Evolutionary conservation across 2,113 vertebrate genomes (phyloP).

Genomic region (Propithecus coquereli): DNA sequence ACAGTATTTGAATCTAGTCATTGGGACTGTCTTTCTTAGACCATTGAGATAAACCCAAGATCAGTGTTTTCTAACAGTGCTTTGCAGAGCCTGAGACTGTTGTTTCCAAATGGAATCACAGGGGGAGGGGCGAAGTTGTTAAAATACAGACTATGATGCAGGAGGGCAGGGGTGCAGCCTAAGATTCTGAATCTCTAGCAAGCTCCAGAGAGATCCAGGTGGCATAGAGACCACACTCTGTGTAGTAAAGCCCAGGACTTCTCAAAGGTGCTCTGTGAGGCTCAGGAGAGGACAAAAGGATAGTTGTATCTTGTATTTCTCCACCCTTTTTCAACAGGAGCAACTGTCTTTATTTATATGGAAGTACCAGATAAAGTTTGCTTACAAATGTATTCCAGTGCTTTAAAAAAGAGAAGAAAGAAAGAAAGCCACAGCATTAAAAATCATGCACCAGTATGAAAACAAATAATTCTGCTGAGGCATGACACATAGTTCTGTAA

Average conservation of each 20-base stretch:
- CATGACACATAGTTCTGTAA: neutral
- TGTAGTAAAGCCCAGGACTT: neutral
- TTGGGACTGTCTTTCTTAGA: neutral
- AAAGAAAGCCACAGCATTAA: neutral
- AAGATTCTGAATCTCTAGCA: neutral
- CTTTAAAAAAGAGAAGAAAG: neutral
- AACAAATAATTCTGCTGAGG: neutral
- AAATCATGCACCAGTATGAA: neutral
- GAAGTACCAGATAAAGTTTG: neutral
- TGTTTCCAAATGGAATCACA: neutral
- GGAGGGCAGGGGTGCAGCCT: neutral
- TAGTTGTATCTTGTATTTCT: neutral
- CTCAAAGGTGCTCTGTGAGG: neutral
- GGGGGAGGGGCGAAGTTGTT: neutral
- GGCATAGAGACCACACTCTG: neutral
- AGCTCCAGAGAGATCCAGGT: neutral
- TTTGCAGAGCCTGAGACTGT: neutral
- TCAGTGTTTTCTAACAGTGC: neutral
- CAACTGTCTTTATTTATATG: neutral
- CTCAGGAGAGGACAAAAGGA: neutral
- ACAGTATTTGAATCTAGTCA: neutral
- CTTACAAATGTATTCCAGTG: constrained; percentile 13
- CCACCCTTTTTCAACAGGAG: neutral
- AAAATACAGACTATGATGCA: neutral
- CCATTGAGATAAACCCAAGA: neutral